phyloP scores from a whole-genome alignment of 1,140 invertebrate species.

The Heliconius eleuchia region DNA sequence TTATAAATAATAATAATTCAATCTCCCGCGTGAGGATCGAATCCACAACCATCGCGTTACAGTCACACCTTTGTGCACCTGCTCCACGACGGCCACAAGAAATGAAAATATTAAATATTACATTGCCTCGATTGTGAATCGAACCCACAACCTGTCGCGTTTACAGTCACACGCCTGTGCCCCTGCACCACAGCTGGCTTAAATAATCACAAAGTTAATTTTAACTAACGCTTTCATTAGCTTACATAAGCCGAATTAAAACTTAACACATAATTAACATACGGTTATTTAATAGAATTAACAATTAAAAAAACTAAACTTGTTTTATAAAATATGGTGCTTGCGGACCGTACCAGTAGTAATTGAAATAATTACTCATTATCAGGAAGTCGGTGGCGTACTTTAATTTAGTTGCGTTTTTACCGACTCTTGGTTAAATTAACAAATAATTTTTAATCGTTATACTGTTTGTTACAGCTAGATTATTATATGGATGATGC shows the following conservation, averaged over 20 bases:
- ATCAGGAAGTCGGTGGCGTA: constrained; percentile 70
- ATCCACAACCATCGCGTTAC: too few species aligned
- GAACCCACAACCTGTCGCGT: too few species aligned
- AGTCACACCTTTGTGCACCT: too few species aligned
- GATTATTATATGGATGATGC: constrained; percentile 62
- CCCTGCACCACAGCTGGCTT: too few species aligned
- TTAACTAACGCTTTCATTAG: constrained; percentile 3
- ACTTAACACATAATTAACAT: constrained; percentile 26
- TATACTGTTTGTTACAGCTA: constrained; percentile 67
- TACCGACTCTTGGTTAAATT: constrained; percentile 53
- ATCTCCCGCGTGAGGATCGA: too few species aligned
- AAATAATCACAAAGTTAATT: background rate
- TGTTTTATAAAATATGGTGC: constrained; percentile 30
- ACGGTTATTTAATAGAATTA: constrained; percentile 31
- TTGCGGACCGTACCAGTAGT: constrained; percentile 59
- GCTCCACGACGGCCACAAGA: too few species aligned
- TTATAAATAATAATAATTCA: too few species aligned
- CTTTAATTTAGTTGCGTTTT: constrained; percentile 72
- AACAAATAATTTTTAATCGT: constrained; percentile 75
- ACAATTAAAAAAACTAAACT: constrained; percentile 28
- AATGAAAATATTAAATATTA: too few species aligned
- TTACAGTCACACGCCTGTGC: too few species aligned
- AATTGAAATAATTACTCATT: constrained; percentile 77
- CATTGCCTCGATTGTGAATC: too few species aligned
- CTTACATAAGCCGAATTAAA: constrained; percentile 27